Conservation (phyloP, 2,113 vertebrate species). For the Axis porcinus region DNA sequence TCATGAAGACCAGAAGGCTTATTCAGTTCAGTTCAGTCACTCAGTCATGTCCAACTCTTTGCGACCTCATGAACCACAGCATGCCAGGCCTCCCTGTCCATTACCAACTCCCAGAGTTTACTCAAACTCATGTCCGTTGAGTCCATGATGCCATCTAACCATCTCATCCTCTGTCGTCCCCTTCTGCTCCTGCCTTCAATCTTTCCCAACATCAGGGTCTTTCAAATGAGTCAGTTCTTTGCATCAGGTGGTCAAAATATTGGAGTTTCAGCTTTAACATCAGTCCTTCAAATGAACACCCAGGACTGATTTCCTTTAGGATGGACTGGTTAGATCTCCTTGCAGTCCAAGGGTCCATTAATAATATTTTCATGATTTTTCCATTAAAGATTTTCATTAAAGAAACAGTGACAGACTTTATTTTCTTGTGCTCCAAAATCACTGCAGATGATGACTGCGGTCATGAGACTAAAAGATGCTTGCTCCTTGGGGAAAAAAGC, state of each 20-base stretch:
- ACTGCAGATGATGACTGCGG: background rate
- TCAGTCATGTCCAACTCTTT: background rate
- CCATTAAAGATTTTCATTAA: background rate
- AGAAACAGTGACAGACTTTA: background rate
- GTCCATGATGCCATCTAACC: background rate
- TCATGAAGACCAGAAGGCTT: background rate
- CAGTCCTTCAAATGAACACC: background rate
- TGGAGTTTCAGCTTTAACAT: background rate
- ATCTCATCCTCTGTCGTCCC: background rate
- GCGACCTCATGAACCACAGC: rapidly evolving
- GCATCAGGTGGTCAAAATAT: background rate
- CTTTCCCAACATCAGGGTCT: background rate
- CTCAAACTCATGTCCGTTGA: background rate
- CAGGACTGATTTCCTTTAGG: background rate
- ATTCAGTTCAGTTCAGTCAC: background rate
- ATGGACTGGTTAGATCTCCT: background rate
- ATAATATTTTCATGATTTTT: background rate
- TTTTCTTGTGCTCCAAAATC: background rate
- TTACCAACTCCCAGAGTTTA: background rate
- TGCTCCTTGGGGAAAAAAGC: background rate
- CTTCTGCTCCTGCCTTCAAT: background rate
- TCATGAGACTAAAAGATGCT: background rate
- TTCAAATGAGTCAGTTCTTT: background rate
- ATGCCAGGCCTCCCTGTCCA: background rate
- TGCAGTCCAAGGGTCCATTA: background rate